A percentile compares a stretch with the other conserved stretches of the same genome.
Conservation (phyloP, 2,888 invertebrate genomes). For the Campoplex capitator region DNA sequence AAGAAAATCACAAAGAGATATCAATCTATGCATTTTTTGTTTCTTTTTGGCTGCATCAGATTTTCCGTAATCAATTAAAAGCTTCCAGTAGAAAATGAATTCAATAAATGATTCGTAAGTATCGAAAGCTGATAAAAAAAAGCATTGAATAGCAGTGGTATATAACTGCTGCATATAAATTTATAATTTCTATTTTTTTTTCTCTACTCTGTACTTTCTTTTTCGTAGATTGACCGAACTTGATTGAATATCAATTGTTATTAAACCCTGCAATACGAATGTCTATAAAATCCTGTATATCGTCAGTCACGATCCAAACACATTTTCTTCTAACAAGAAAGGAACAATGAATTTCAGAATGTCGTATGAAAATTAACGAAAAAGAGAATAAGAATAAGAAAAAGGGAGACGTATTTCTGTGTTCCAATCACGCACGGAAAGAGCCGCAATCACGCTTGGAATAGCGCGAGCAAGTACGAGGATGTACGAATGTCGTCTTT, state of each 20-base stretch:
- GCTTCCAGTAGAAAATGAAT: not conserved
- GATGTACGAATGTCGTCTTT: conserved; percentile 32
- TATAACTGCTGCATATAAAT: not conserved
- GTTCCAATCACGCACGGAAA: conserved; percentile 55
- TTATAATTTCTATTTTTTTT: not conserved
- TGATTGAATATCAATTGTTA: not conserved
- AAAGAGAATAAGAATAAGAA: conserved; percentile 12
- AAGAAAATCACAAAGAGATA: not conserved
- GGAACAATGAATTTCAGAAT: not conserved
- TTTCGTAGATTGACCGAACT: not conserved
- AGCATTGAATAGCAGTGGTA: not conserved
- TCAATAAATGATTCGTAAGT: not conserved
- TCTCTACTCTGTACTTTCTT: not conserved
- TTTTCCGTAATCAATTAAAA: not conserved
- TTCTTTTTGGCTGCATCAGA: not conserved
- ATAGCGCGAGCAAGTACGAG: conserved; percentile 23
- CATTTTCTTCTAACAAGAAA: not conserved
- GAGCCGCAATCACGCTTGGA: conserved; percentile 55
- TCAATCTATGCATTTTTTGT: not conserved
- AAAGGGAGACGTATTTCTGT: conserved; percentile 30
- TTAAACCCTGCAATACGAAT: not conserved
- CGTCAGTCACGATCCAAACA: not conserved
- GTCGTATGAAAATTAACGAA: not conserved
- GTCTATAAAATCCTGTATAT: not conserved
- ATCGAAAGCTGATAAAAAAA: not conserved